Percentiles rank a stretch among this genome's conserved stretches.
phyloP scores from a whole-genome alignment of 2,113 vertebrate genomes.

The Gracilinanus agilis region DNA sequence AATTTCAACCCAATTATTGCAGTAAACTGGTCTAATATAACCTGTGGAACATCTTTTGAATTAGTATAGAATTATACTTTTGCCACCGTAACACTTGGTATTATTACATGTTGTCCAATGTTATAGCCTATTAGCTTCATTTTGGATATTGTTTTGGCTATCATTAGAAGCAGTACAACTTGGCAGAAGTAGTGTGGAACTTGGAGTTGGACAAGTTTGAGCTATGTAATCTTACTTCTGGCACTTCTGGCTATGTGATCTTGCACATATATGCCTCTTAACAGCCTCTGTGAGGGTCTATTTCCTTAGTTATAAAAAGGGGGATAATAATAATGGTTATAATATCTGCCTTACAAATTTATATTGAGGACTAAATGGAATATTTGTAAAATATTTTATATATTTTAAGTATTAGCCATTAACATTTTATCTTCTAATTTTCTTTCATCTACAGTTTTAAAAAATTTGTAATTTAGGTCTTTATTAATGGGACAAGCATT shows the following conservation, averaged over 20 bases:
- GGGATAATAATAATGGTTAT: not conserved
- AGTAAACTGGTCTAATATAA: not conserved
- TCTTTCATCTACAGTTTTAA: not conserved
- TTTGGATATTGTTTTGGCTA: not conserved
- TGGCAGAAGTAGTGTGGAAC: not conserved
- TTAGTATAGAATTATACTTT: not conserved
- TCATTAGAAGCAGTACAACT: not conserved
- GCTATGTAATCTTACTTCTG: not conserved
- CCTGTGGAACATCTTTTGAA: not conserved
- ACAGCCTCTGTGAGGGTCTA: not conserved
- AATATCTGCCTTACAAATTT: not conserved
- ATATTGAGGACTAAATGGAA: not conserved
- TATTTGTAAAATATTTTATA: not conserved
- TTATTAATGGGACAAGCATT: not conserved
- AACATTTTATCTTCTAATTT: not conserved
- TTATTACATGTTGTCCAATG: not conserved
- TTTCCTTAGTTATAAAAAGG: not conserved
- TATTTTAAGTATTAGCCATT: not conserved
- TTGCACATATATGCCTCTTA: not conserved
- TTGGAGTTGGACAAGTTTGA: not conserved
- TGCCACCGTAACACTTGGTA: not conserved
- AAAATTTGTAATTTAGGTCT: not conserved
- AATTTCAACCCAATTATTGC: not conserved
- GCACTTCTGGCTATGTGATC: not conserved
- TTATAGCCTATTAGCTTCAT: not conserved